Conservation (phyloP, 2,888 invertebrate genomes). For the Synergus japonicus region DNA sequence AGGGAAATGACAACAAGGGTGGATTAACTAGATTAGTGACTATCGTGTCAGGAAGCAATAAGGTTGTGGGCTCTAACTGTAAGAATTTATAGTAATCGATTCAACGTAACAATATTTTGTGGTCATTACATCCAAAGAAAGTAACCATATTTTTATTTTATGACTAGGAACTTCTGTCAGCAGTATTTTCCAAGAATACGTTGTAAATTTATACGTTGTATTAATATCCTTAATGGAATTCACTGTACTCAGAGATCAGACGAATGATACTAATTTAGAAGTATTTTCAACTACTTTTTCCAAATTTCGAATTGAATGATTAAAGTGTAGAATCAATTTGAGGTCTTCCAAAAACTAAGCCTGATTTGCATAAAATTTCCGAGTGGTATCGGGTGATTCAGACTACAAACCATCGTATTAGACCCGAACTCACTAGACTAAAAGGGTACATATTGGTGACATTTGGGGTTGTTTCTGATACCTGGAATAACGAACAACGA, state of each 20-base stretch:
- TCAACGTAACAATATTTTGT: conserved; percentile 1
- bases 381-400: neutral
- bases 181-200: neutral
- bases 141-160: neutral
- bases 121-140: neutral
- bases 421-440: neutral
- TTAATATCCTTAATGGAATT: too few species aligned
- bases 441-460: neutral
- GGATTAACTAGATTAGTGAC: neutral
- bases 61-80: neutral
- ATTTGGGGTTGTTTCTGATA: neutral
- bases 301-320: too few species aligned
- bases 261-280: too few species aligned
- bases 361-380: too few species aligned
- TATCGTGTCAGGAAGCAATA: conserved; percentile 18
- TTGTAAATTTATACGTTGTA: too few species aligned
- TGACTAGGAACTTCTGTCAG: neutral
- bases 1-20: neutral
- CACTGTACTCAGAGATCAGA: too few species aligned
- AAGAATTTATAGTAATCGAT: conserved; percentile 16
- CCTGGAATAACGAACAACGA: conserved; percentile 22
- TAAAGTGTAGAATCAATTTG: too few species aligned
- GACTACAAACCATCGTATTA: neutral
- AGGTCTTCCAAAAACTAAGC: too few species aligned
- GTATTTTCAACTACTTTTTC: too few species aligned